These are phyloP conservation scores for Halocynthia aurantium DNA, from an alignment of 23 tunicate genomes.

Conservation along the genomic window DNA sequence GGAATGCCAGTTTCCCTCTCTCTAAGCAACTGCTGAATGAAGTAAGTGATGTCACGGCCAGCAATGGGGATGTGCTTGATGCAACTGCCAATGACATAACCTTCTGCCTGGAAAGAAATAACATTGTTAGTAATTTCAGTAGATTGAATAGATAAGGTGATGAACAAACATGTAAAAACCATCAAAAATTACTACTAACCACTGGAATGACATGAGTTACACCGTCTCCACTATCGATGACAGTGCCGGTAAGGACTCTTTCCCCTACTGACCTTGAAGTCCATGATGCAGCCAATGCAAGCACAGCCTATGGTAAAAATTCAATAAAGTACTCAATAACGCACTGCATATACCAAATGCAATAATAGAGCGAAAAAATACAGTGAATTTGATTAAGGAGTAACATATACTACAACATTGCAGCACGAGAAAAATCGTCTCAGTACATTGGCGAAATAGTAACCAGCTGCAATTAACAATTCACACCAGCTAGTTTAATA, in stretches of 20 bases:
- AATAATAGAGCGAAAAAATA: not conserved
- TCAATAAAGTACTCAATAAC: not conserved
- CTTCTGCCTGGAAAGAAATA: conserved; percentile 65
- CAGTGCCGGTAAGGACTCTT: conserved; percentile 93
- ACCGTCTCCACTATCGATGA: conserved; percentile 98
- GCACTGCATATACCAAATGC: not conserved
- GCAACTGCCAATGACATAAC: conserved; percentile 98
- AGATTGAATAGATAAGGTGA: not conserved
- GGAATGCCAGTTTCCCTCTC: conserved; percentile 96
- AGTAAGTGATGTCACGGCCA: conserved; percentile 98
- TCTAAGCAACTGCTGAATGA: conserved; percentile 85
- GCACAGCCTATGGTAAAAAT: conserved; percentile 56
- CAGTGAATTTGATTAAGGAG: not conserved
- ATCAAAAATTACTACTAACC: conserved; percentile 22
- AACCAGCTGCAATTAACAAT: not conserved
- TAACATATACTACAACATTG: not conserved
- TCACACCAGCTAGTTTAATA: not conserved
- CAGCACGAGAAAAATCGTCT: not conserved
- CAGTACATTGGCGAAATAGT: not conserved
- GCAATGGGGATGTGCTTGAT: conserved; percentile 99
- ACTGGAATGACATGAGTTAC: conserved; percentile 99
- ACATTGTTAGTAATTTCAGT: not conserved
- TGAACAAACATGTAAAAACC: not conserved
- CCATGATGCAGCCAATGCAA: conserved; percentile 99
- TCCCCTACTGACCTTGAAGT: conserved; percentile 93